Base-by-base conservation (phyloP, 2,888 invertebrate genomes). In the Siphonodentalium dalli region DNA sequence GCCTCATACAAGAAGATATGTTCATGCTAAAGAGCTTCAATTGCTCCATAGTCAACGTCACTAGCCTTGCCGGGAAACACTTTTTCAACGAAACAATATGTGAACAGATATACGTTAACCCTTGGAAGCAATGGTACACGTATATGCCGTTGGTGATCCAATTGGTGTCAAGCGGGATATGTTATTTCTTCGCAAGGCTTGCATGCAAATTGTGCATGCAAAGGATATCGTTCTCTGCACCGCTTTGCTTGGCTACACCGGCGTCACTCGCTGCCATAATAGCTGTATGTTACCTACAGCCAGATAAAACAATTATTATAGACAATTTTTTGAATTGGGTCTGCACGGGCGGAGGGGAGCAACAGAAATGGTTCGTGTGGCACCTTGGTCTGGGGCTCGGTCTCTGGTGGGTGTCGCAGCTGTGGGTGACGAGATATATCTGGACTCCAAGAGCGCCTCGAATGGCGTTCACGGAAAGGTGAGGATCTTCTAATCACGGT, bases 181-280 rank as follows among this genome's bases (percentile, higher is more conserved):
- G 92, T 71, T 96, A 95, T 75, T 90, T 94, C 66, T 92, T 93
- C 74, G 93, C 93, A 18, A 96, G 96, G 84, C 95, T 95, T 68
- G 93, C 94, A 3, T 95, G 96, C 84, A 95, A 95, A 84, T 94
- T 96, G 73, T 88, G 94, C 72, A 96, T 98, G 66, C 98, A 98
- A 85, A 91, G 94, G 21, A 93, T 96, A 85, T 94, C 96, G 78
- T 97, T 95, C 77, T 95, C 98, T 0, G 92, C 98, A 69, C 97
- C 98, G 0, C 90, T 98, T 6, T 93, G 92, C 81, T 86, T 98
- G 59, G 91, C 93, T 0, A 92, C 95, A 51, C 97, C 97, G 0
- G 86, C 94, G 13, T 88, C 92, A 1, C 90, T 96, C 21, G 92
- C 93, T 4, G 80, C 93, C 45, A 84, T 95, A 66, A 92, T 94